Percentiles rank a stretch among this genome's conserved stretches.
These are phyloP conservation scores for Pelusios castaneus DNA, from an alignment of 2,113 vertebrate species.

Conservation along the genomic window DNA sequence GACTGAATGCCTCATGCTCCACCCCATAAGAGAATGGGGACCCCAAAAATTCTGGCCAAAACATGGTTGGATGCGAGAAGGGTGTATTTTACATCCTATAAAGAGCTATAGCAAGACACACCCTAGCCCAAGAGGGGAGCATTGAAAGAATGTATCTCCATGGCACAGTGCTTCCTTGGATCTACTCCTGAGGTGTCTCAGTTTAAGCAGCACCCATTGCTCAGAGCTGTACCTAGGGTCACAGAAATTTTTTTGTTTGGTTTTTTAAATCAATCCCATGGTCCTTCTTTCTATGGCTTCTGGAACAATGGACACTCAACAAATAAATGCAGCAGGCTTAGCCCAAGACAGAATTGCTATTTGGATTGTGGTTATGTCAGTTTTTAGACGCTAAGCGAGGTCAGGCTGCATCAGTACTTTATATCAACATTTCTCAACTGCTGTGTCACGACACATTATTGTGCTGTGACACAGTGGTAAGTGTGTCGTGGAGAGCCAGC, in stretches of 20 bases:
- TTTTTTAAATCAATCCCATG: neutral
- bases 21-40: neutral
- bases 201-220: rapidly evolving
- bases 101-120: neutral
- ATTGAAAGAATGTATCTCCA: neutral
- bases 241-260: neutral
- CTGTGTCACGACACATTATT: no score
- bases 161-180: neutral
- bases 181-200: neutral
- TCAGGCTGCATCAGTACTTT: neutral
- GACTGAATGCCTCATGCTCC: rapidly evolving
- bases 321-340: neutral
- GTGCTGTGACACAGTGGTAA: no score
- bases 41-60: rapidly evolving
- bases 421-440: neutral
- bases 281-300: neutral
- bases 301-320: neutral
- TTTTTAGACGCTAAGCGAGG: neutral
- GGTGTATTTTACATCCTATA: neutral
- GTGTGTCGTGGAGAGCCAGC: no score
- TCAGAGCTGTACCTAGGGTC: neutral
- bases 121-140: neutral
- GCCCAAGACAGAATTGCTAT: neutral
- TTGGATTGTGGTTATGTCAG: neutral
- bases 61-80: neutral